Evolutionary conservation across 1,140 invertebrate genomes (phyloP).

Genomic region (Lepidurus arcticus): DNA sequence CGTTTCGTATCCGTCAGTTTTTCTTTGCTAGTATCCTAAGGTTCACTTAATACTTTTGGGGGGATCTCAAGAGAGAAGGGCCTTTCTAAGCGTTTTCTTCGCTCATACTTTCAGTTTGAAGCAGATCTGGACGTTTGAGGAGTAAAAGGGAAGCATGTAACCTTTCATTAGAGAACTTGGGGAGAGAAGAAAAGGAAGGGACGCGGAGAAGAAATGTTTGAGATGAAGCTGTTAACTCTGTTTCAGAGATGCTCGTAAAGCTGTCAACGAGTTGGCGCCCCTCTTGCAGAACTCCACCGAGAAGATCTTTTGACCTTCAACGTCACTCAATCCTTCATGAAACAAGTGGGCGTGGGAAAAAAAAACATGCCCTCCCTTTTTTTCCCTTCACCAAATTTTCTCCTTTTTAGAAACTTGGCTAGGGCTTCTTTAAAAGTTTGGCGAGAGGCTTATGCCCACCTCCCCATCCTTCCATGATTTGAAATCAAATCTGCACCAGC

Average conservation of each 20-base stretch:
- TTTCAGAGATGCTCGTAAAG: not conserved
- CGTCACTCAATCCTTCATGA: constrained; percentile 7
- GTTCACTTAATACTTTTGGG: not conserved
- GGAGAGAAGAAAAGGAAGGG: not conserved
- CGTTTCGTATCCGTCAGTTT: not conserved
- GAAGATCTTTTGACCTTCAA: not conserved
- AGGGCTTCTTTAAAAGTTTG: not conserved
- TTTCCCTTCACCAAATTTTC: not conserved
- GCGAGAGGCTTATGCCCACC: not conserved
- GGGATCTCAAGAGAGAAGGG: not conserved
- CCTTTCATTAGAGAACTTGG: not conserved
- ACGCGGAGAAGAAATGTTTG: constrained; percentile 28
- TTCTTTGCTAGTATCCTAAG: not conserved
- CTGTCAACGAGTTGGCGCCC: not conserved
- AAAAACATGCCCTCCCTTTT: not conserved
- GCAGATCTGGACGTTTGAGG: not conserved
- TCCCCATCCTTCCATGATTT: not conserved
- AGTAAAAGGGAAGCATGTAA: not conserved
- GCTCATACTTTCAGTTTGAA: no score
- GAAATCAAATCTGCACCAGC: constrained; percentile 13
- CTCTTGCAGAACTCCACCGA: constrained; percentile 7
- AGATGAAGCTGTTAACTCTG: not conserved
- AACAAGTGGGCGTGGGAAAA: constrained; percentile 20
- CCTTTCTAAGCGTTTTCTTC: no score
- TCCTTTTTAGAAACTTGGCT: not conserved